A percentile compares a stretch with the other conserved stretches of the same genome.
phyloP scores from a whole-genome alignment of 1,140 invertebrate genomes.

The Druon quercuslanigerum region DNA sequence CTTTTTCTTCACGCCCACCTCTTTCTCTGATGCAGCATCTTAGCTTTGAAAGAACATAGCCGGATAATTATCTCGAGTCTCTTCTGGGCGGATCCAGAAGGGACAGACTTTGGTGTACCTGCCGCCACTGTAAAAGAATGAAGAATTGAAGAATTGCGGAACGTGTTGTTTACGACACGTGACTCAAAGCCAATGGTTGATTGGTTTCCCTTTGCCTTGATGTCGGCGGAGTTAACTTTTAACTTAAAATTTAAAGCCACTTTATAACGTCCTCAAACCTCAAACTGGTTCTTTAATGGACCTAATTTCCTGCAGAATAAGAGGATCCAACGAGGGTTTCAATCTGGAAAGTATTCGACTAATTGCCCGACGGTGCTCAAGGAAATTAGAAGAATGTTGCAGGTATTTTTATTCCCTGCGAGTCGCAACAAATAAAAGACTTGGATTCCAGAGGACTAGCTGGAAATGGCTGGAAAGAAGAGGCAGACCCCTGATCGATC shows the following conservation, averaged over 20 bases:
- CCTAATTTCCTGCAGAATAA: slow-evolving; percentile 13
- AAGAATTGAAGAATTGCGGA: slow-evolving; percentile 30
- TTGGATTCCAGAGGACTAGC: slow-evolving; percentile 17
- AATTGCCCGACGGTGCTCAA: slow-evolving; percentile 25
- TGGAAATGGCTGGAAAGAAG: neutral
- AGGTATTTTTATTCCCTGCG: slow-evolving; percentile 33
- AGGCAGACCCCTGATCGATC: slow-evolving; percentile 11
- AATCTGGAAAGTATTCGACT: slow-evolving; percentile 27
- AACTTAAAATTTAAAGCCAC: slow-evolving; percentile 3
- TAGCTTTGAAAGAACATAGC: slow-evolving; percentile 12
- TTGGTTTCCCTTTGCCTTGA: slow-evolving; percentile 1
- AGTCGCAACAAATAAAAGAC: slow-evolving; percentile 17
- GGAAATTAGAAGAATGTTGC: slow-evolving; percentile 30
- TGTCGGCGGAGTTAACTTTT: neutral
- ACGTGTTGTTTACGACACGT: slow-evolving; percentile 23
- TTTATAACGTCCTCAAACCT: slow-evolving; percentile 13
- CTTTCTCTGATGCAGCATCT: neutral
- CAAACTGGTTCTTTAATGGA: neutral
- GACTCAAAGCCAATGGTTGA: slow-evolving; percentile 23
- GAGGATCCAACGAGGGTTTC: slow-evolving; percentile 22
- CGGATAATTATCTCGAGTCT: slow-evolving; percentile 26
- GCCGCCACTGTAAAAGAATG: slow-evolving; percentile 25
- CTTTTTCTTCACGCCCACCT: slow-evolving; percentile 4
- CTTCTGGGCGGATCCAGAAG: slow-evolving; percentile 18
- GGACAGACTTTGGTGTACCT: slow-evolving; percentile 1